A percentile compares a stretch with the other conserved stretches of the same genome.
Conservation (phyloP, 2,113 vertebrate species). For the Orycteropus afer region DNA sequence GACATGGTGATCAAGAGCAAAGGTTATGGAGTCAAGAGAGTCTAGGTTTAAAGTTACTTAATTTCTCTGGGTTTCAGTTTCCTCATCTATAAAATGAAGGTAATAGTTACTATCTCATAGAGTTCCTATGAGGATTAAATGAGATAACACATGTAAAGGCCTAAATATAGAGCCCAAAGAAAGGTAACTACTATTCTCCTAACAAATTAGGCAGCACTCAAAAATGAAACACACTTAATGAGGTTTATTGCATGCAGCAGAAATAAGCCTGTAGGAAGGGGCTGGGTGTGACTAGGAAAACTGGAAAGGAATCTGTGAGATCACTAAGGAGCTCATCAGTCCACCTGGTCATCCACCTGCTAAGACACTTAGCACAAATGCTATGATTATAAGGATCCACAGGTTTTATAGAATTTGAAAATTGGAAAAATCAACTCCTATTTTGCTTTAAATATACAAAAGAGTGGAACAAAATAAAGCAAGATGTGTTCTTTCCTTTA, state of each 20-base stretch:
- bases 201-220: background rate
- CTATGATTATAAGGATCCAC: background rate
- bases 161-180: background rate
- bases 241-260: background rate
- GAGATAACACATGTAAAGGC: background rate
- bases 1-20: background rate
- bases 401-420: constrained; percentile 12
- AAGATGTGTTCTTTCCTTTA: constrained; percentile 8
- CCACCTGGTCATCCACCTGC: background rate
- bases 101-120: too few relatives aligned
- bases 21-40: background rate
- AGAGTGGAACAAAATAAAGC: background rate
- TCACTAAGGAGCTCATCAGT: background rate
- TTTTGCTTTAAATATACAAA: background rate
- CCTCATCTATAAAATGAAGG: too few relatives aligned
- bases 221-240: background rate
- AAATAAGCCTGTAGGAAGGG: background rate
- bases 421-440: background rate
- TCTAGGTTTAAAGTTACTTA: background rate
- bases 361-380: background rate
- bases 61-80: too few relatives aligned
- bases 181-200: constrained; percentile 5
- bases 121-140: too few relatives aligned
- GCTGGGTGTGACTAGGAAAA: background rate
- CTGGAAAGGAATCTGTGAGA: background rate